These are phyloP conservation scores for Carduelis carduelis DNA, from an alignment of 2,797 vertebrate species.

Conservation along the genomic window DNA sequence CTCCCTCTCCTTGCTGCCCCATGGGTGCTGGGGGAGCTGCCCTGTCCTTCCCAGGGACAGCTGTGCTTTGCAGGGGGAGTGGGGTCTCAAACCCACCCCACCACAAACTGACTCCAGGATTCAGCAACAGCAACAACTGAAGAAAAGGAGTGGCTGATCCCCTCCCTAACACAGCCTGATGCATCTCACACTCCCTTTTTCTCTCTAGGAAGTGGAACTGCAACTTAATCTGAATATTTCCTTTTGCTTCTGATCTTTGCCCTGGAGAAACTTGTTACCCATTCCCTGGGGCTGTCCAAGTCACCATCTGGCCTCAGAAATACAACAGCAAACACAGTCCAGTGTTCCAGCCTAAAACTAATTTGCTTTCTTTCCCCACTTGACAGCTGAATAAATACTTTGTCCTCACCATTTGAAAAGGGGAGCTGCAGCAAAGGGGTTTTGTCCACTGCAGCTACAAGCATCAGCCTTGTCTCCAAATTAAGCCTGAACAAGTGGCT, in stretches of 20 bases:
- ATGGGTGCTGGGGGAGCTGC: neutral
- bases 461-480: slow-evolving; percentile 28
- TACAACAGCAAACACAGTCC: slow-evolving; percentile 4
- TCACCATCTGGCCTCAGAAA: slow-evolving; percentile 43
- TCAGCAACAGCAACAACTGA: neutral
- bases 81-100: neutral
- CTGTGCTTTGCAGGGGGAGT: neutral
- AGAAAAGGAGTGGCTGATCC: neutral
- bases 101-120: neutral
- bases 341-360: slow-evolving; percentile 51
- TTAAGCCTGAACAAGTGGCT: slow-evolving; percentile 35
- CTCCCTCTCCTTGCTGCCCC: neutral
- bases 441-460: slow-evolving; percentile 40
- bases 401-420: slow-evolving; percentile 47
- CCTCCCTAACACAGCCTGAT: neutral
- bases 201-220: neutral
- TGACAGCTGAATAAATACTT: slow-evolving; percentile 70
- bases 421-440: neutral
- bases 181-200: neutral
- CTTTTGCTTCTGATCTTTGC: slow-evolving; percentile 47
- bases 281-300: neutral
- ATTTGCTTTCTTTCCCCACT: slow-evolving; percentile 63
- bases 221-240: slow-evolving; percentile 32
- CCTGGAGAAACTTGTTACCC: slow-evolving; percentile 11
- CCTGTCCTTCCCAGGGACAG: neutral